Percentiles rank a stretch among this genome's conserved stretches.
These are phyloP conservation scores for Eristalis intricaria DNA, from an alignment of 2,888 invertebrate species.

Conservation along the genomic window DNA sequence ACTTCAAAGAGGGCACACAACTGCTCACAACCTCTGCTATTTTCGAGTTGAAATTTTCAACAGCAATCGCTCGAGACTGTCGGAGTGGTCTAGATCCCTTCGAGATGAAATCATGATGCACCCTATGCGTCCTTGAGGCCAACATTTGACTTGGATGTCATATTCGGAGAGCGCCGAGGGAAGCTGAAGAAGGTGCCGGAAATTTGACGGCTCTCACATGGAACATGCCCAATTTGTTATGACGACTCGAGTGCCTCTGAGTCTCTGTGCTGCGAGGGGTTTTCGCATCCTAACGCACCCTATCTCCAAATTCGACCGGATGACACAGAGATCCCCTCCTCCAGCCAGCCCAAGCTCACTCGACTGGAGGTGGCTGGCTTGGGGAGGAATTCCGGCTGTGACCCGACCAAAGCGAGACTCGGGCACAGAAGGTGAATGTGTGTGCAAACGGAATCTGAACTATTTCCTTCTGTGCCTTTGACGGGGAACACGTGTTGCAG, in stretches of 20 bases:
- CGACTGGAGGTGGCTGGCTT: not conserved
- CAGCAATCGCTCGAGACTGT: not conserved
- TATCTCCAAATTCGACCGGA: not conserved
- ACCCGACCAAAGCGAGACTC: not conserved
- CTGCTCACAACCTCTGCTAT: no score
- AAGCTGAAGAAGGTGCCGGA: no score
- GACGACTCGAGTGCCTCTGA: not conserved
- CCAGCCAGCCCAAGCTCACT: not conserved
- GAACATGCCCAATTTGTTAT: not conserved
- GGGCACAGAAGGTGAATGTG: not conserved
- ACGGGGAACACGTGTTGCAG: constrained; percentile 54
- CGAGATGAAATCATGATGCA: not conserved
- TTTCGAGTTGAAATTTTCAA: not conserved
- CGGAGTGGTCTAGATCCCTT: not conserved
- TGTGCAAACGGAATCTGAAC: constrained; percentile 48
- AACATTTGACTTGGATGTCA: no score
- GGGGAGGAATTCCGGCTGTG: constrained; percentile 25
- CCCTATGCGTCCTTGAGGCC: not conserved
- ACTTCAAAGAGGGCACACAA: constrained; percentile 16
- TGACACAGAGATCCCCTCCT: not conserved
- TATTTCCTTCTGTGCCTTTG: constrained; percentile 57
- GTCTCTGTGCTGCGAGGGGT: not conserved
- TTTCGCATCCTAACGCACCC: not conserved
- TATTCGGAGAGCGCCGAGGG: no score
- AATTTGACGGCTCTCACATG: not conserved